These are phyloP conservation scores for Enteromius trimaculatus DNA, from an alignment of 2,797 vertebrate genomes.

Conservation along the genomic window DNA sequence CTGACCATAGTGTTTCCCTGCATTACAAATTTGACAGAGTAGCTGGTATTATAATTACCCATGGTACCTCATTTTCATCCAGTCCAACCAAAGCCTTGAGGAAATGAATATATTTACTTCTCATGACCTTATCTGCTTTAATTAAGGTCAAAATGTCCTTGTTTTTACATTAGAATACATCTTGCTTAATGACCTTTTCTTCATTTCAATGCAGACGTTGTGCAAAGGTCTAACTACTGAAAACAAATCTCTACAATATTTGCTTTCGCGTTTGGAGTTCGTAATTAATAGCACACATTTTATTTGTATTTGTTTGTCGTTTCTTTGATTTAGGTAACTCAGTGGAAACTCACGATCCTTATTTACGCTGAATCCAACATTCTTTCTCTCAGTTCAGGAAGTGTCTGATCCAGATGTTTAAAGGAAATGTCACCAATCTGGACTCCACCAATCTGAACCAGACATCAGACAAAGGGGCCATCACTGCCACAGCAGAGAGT, in stretches of 20 bases:
- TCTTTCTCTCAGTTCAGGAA: constrained; percentile 83
- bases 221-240: constrained; percentile 12
- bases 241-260: not conserved
- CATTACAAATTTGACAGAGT: constrained; percentile 20
- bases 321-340: not conserved
- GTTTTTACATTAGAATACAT: constrained; percentile 36
- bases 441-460: constrained; percentile 75
- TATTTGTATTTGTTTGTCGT: not conserved
- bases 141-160: constrained; percentile 53
- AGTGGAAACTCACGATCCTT: not conserved
- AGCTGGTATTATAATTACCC: constrained; percentile 43
- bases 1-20: constrained; percentile 9
- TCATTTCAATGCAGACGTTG: constrained; percentile 31
- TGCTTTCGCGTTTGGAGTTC: not conserved
- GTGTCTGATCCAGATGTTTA: constrained; percentile 86
- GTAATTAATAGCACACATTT: not conserved
- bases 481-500: constrained; percentile 72
- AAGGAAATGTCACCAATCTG: constrained; percentile 66
- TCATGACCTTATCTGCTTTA: constrained; percentile 57
- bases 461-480: constrained; percentile 74
- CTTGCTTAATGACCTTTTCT: constrained; percentile 54
- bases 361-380: not conserved
- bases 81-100: constrained; percentile 36
- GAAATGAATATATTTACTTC: constrained; percentile 49
- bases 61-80: constrained; percentile 38